phyloP scores from a whole-genome alignment of 2,113 vertebrate genomes.

The Gasterosteus aculeatus region DNA sequence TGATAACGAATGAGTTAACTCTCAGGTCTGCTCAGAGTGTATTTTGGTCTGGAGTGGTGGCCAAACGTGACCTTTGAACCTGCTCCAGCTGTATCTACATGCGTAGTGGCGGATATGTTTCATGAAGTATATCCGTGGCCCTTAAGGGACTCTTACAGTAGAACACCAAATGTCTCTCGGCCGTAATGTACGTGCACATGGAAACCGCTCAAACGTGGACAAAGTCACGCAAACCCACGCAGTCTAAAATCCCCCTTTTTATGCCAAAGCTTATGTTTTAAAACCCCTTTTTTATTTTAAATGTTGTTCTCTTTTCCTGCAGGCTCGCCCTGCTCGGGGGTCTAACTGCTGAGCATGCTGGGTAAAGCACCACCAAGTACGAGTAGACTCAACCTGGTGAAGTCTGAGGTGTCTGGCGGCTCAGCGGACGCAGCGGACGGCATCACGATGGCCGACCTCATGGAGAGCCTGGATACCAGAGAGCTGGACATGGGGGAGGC shows the following conservation, averaged over 20 bases:
- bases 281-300: background rate
- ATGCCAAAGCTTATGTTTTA: background rate
- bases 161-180: background rate
- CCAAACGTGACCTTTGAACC: background rate
- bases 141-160: background rate
- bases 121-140: background rate
- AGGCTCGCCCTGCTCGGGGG: slow-evolving; percentile 71
- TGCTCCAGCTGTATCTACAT: background rate
- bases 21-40: too few relatives aligned
- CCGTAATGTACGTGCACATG: background rate
- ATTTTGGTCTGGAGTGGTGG: background rate
- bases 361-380: slow-evolving; percentile 70
- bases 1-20: background rate
- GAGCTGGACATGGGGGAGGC: slow-evolving; percentile 90
- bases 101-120: background rate
- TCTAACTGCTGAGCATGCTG: slow-evolving; percentile 78
- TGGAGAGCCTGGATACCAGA: slow-evolving; percentile 91
- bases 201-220: background rate
- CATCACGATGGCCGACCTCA: slow-evolving; percentile 85
- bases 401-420: slow-evolving; percentile 72
- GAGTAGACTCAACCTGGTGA: slow-evolving; percentile 82
- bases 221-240: background rate
- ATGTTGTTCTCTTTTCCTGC: slow-evolving; percentile 15
- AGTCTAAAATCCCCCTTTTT: background rate
- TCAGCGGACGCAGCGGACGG: slow-evolving; percentile 29